Percentiles rank a stretch among this genome's conserved stretches.
Conservation (phyloP, 2,888 invertebrate species). For the Pachliopta kotzebuea region DNA sequence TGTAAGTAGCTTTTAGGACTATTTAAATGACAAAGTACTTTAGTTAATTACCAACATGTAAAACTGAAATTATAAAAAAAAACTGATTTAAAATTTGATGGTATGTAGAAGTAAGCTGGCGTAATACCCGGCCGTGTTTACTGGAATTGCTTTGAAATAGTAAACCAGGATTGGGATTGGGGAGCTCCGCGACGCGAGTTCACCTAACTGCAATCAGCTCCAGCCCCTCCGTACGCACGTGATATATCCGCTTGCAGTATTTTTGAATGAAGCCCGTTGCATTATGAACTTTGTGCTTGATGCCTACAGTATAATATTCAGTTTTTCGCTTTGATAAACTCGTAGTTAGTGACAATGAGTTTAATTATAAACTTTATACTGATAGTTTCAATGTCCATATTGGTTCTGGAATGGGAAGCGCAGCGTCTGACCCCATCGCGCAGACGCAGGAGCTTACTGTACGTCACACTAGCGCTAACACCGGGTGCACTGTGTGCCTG, state of each 20-base stretch:
- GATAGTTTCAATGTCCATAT: constrained; percentile 59
- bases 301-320: constrained; percentile 39
- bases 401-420: constrained; percentile 49
- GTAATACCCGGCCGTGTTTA: constrained; percentile 23
- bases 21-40: too few species aligned
- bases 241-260: constrained; percentile 60
- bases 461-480: constrained; percentile 74
- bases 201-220: constrained; percentile 71
- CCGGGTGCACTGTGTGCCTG: constrained; percentile 46
- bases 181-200: constrained; percentile 55
- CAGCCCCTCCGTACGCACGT: constrained; percentile 54
- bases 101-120: constrained; percentile 4
- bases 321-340: constrained; percentile 43
- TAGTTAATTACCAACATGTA: too few species aligned
- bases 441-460: constrained; percentile 69
- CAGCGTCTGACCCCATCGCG: constrained; percentile 56
- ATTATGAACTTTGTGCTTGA: constrained; percentile 33
- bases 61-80: too few species aligned
- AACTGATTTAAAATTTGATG: not conserved
- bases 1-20: too few species aligned
- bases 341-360: constrained; percentile 49
- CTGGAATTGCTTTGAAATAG: constrained; percentile 44
- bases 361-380: constrained; percentile 55
- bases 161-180: constrained; percentile 42
- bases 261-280: constrained; percentile 34